Base-by-base conservation (phyloP, 2,113 vertebrate genomes). In the Narcine bancroftii region DNA sequence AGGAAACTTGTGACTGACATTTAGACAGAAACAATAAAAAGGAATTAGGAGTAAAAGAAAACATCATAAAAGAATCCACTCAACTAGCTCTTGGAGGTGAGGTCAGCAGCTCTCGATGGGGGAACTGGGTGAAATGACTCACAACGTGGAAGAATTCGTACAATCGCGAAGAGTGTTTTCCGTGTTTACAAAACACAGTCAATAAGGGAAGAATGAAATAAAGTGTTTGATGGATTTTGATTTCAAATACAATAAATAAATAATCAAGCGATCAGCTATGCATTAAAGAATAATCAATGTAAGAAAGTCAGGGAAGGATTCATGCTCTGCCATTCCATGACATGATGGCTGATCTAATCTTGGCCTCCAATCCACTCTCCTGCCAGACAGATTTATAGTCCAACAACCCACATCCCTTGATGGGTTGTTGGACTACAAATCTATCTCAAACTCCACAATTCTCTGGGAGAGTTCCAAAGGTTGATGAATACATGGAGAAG, bases 51-150 rank as follows among this genome's bases (percentile, higher is more conserved):
- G 36, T n/a, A 42, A 63, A 66, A 42, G 7, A 65, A 89, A 63
- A 66, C 56, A 89, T 9, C 10, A 65, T 39, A 39, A 89, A 63
- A 24, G 33, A 65, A 89, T 19, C 60, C 36, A 10, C 60, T 21
- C 60, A n/a, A 65, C 60, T 24, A 89, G 85, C 42, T n/a, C 36
- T 66, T 42, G 56, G 60, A 65, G 39, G 36, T 65, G 60, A 66
- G 33, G 6, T n/a, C 56, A 53, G 53, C 83, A 63, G 56, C 15
- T 36, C 56, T 89, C 33, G 36, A 36, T 36, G 65, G 60, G 60
- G 56, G 65, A 21, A 89, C 56, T 60, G 85, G 85, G 21, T 26
- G 42, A 89, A 65, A 66, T 89, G 85, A 66, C 60, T 89, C 56
- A 63, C 36, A 24, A 26, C 6, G 2, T 89, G 36, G 36, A 56